Evolutionary conservation across 2,113 vertebrate species (phyloP).

Genomic region (Cathartes aura): DNA sequence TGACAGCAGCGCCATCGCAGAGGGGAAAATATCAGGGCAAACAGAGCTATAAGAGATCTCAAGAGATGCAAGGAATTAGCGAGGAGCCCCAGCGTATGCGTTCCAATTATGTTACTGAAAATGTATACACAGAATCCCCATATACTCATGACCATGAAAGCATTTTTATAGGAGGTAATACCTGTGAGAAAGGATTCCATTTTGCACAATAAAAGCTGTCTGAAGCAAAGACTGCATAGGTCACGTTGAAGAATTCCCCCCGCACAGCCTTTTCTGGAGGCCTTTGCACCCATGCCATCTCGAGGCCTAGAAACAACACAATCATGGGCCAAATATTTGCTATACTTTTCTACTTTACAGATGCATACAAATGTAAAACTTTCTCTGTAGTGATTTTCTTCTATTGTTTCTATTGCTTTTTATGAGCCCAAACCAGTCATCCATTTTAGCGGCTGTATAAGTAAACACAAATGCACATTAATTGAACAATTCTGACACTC

Average conservation of each 20-base stretch:
- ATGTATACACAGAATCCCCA: background rate
- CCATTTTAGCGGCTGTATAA: background rate
- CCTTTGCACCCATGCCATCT: conserved; percentile 87
- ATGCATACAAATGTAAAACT: background rate
- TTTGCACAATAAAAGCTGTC: conserved; percentile 83
- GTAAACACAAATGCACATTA: background rate
- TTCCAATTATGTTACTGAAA: background rate
- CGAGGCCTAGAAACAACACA: conserved; percentile 78
- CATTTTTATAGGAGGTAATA: background rate
- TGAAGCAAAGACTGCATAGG: conserved; percentile 77
- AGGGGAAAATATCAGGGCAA: background rate
- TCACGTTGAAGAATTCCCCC: conserved; percentile 81
- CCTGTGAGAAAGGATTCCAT: conserved; percentile 81
- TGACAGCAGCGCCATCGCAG: background rate
- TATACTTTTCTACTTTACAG: background rate
- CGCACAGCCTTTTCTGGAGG: conserved; percentile 81
- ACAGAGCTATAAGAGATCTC: background rate
- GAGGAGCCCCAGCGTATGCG: background rate
- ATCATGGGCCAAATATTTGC: background rate
- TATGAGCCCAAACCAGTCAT: background rate
- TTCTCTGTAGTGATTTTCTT: background rate
- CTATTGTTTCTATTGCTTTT: background rate
- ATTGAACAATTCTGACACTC: background rate
- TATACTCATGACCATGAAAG: background rate
- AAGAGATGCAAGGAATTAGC: background rate